A percentile compares a stretch with the other conserved stretches of the same genome.
Evolutionary conservation across 2,113 vertebrate species (phyloP).

Genomic region (Engystomops pustulosus): DNA sequence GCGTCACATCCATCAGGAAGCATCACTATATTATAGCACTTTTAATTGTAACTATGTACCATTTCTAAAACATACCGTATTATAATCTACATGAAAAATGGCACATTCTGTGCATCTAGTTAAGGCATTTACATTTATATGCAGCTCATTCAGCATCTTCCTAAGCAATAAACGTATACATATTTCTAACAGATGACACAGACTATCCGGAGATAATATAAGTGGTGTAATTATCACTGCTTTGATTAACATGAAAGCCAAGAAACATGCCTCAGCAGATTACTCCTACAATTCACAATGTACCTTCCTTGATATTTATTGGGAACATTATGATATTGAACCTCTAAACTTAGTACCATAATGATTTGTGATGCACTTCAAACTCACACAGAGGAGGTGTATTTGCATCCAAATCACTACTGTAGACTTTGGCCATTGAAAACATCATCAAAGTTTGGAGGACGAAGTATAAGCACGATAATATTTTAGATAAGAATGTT

Average conservation of each 20-base stretch:
- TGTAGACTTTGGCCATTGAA: not conserved
- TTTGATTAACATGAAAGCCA: slow-evolving; percentile 57
- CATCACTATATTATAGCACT: slow-evolving; percentile 28
- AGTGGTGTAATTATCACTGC: slow-evolving; percentile 55
- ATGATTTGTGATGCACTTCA: slow-evolving; percentile 53
- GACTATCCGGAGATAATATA: slow-evolving; percentile 56
- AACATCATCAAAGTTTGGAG: slow-evolving; percentile 28
- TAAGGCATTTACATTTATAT: slow-evolving; percentile 58
- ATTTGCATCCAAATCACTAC: slow-evolving; percentile 43
- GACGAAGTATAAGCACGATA: too few species aligned
- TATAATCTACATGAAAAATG: slow-evolving; percentile 48
- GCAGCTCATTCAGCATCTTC: slow-evolving; percentile 43
- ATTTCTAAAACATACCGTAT: slow-evolving; percentile 44
- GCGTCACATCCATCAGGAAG: slow-evolving; percentile 21
- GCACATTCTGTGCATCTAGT: slow-evolving; percentile 45
- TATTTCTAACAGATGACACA: slow-evolving; percentile 55
- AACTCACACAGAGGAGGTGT: slow-evolving; percentile 37
- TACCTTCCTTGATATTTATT: slow-evolving; percentile 57
- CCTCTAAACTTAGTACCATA: slow-evolving; percentile 40
- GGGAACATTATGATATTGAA: slow-evolving; percentile 53
- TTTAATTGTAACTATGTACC: slow-evolving; percentile 53
- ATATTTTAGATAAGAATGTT: not conserved
- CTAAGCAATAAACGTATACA: slow-evolving; percentile 56
- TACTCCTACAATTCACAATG: slow-evolving; percentile 55
- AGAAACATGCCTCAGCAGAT: slow-evolving; percentile 49